Base-by-base conservation (phyloP, 37 sponge, comb jelly and placozoan species). In the Mnemiopsis leidyi region DNA sequence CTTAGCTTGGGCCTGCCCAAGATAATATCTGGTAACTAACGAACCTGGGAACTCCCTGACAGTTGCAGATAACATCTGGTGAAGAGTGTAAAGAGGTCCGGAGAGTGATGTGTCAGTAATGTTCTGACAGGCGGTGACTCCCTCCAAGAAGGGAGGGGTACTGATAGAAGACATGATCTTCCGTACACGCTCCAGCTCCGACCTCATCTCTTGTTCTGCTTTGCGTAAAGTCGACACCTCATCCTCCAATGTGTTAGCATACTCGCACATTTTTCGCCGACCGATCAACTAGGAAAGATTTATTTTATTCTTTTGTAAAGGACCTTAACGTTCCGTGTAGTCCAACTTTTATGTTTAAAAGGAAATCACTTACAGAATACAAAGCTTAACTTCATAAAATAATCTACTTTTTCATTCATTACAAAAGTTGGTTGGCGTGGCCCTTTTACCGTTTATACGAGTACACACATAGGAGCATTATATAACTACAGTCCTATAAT, bases 61-160 rank as follows among this genome's bases (percentile, higher is more conserved):
- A 40, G 48, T 18, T 0, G 90, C 23, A 26, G 40, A 85, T 13
- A 85, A 37, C 61, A 85, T 38, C 48, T 85, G 90, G 2, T 85
- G 90, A 37, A 85, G 90, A 1, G 90, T 85, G 90, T 85, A 85
- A 3, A 85, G 90, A n/a, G 90, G 90, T 20, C 90, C 90, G 0
- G 90, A 29, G 61, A 85, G 90, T 9, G 40, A 23, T 2, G 90
- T 33, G 24, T 1, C 48, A 16, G 79, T 33, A 25, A 85, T 40
- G 29, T 0, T 39, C 36, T n/a, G 38, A 85, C 90, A 85, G 28
- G 90, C 38, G 25, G 24, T 25, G 24, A 85, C 90, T 36, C 90
- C 90, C 48, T 85, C 90, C 90, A 85, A 61, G 30, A 85, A 85
- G 23, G 90, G 0, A 1, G 90, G 90, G 29, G 61, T 85, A 29